Base-by-base conservation (phyloP, 1,140 invertebrate genomes). In the Polypedilum vanderplanki region DNA sequence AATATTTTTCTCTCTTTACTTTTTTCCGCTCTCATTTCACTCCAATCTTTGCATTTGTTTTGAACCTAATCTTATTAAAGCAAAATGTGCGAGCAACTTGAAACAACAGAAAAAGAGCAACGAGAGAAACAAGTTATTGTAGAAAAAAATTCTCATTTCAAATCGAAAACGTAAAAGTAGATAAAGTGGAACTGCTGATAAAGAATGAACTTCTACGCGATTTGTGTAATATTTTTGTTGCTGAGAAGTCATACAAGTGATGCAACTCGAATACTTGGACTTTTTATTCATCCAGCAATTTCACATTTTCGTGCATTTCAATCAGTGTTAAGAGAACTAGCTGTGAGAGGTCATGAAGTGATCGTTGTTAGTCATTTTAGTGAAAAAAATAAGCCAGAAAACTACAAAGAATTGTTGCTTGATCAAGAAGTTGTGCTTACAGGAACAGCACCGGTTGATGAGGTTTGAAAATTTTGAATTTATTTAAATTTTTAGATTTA, bases 351-450 rank as follows among this genome's bases (percentile, higher is more conserved):
- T 12, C 89, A 91, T 77, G 81, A 90, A 15, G 40, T 92, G 0
- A 90, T 89, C 0, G 86, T 91, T 7, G 78, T 90, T n/a, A 88
- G 87, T 7, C 84, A 86, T 74, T 89, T 88, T 75, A 85, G 87
- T 12, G 81, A 81, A 77, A 78, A 79, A 74, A 78, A 81, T 74
- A 77, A 83, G 3, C 41, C 86, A 8, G 76, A 82, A 3, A 88
- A 86, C 77, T 89, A 87, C 75, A 80, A 80, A 10, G 87, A 88
- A 57, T 85, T 88, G 17, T 83, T 79, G 75, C 17, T 70, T 18
- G 41, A 70, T n/a, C 18, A 40, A 40, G 20, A 22, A 20, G 64
- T 20, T 64, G 17, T 41, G 3, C 33, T 70, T 4, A 75, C 24
- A 73, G 75, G 65, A 33, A 70, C 33, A 0, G 40, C 17, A 18